phyloP scores from a whole-genome alignment of 2,888 invertebrate species.

The Criorhina ranunculi region DNA sequence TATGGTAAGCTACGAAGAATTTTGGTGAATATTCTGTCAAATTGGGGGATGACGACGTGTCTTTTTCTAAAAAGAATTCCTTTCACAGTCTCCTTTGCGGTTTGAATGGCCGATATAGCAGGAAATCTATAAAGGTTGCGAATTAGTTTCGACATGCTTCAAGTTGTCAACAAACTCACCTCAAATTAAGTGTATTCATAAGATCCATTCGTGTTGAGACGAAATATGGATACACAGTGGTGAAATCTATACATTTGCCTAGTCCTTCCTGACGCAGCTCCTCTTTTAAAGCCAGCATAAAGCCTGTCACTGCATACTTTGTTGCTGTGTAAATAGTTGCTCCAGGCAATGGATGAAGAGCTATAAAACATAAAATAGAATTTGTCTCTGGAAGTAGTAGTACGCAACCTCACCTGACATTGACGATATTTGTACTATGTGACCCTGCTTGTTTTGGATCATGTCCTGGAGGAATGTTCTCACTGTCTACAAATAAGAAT shows the following conservation, averaged over 20 bases:
- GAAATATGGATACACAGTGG: slow-evolving; percentile 80
- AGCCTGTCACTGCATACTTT: slow-evolving; percentile 81
- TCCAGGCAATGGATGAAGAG: slow-evolving; percentile 61
- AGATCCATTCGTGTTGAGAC: slow-evolving; percentile 78
- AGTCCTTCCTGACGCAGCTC: slow-evolving; percentile 79
- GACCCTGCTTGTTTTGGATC: slow-evolving; percentile 77
- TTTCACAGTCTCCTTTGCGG: slow-evolving; percentile 70
- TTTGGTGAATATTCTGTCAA: slow-evolving; percentile 26
- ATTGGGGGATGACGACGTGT: slow-evolving; percentile 68
- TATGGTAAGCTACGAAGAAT: slow-evolving; percentile 54
- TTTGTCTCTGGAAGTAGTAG: background rate
- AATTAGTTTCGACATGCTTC: background rate
- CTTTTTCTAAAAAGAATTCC: slow-evolving; percentile 69
- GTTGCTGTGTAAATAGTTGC: slow-evolving; percentile 79
- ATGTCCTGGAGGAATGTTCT: slow-evolving; percentile 80
- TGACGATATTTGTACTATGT: slow-evolving; percentile 81
- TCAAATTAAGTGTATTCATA: slow-evolving; percentile 74
- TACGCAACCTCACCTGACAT: slow-evolving; percentile 74
- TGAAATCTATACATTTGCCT: slow-evolving; percentile 61
- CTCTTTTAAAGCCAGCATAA: slow-evolving; percentile 78
- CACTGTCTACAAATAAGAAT: slow-evolving; percentile 77
- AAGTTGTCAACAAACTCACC: slow-evolving; percentile 38
- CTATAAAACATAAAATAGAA: slow-evolving; percentile 22
- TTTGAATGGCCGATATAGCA: slow-evolving; percentile 65
- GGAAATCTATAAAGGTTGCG: slow-evolving; percentile 57